Base-by-base conservation (phyloP, 2,797 vertebrate genomes). In the Rachycentron canadum region DNA sequence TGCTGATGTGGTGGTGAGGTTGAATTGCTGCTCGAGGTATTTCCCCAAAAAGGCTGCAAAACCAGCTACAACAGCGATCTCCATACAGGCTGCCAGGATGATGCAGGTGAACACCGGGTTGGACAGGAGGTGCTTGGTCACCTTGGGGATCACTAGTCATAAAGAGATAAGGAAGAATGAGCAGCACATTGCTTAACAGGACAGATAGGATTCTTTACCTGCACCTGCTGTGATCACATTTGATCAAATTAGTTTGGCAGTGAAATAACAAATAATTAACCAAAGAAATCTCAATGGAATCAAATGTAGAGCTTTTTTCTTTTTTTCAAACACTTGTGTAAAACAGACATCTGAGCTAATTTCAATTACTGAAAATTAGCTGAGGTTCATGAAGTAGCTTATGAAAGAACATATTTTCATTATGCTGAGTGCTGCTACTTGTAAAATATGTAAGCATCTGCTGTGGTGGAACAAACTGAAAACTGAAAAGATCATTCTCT, bases 101-200 rank as follows among this genome's bases (percentile, higher is more conserved):
- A 99, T 98, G 87, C 98, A 99, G 78, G 98, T 99, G 94, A 99
- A 99, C 87, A 99, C 98, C 0, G 98, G 98, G 88, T 99, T 99
- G 1, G 97, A 98, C 36, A 99, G 95, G 81, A 99, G 94, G 87
- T 98, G 97, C 93, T 96, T 99, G 60, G 98, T 99, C 89, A 99
- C 98, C 89, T 96, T 97, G 1, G 98, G 98, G 91, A 99, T 99
- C 91, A 99, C 98, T 99, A 79, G 36, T 9, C 1, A 0, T 5
- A 59, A 58, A 60, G 57, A 71, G 47, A 70, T 0, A 34, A 23
- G 4, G 4, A 45, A 21, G 16, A 5, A 55, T 3, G 11, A 72
- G 9, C 17, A 2, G 50, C n/a, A 32, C 34, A 28, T 9, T n/a
- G 12, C 21, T 1, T 3, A 60, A 45, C 32, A 34, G 41, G 23